Conservation (phyloP, 2,797 vertebrate species). For the Gymnothorax javanicus region DNA sequence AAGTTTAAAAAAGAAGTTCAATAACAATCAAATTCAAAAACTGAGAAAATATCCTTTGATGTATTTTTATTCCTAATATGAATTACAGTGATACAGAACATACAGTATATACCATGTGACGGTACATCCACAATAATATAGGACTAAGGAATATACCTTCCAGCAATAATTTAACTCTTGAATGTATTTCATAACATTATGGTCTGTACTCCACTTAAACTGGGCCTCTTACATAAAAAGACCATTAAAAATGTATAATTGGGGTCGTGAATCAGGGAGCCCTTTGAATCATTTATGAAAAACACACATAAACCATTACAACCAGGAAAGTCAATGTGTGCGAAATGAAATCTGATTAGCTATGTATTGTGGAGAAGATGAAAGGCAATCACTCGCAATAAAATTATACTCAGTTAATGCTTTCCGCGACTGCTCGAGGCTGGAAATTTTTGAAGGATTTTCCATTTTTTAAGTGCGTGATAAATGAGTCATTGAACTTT, state of each 20-base stretch:
- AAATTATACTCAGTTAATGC: constrained; percentile 24
- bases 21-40: neutral
- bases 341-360: constrained; percentile 38
- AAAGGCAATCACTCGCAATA: constrained; percentile 31
- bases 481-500: constrained; percentile 12
- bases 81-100: too few species aligned
- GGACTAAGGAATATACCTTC: neutral
- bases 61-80: constrained; percentile 1
- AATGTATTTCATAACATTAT: neutral
- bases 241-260: constrained; percentile 33
- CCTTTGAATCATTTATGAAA: constrained; percentile 40
- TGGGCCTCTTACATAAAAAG: constrained; percentile 29
- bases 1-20: neutral
- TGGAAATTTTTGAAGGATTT: constrained; percentile 11
- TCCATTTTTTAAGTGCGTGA: neutral
- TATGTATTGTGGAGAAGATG: constrained; percentile 21
- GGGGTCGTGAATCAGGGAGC: constrained; percentile 30
- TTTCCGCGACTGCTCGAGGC: constrained; percentile 19
- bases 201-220: constrained; percentile 15
- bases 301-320: constrained; percentile 39
- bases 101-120: too few species aligned
- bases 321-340: constrained; percentile 29
- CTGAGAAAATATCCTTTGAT: neutral
- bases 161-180: neutral
- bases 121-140: too few species aligned